Conservation (phyloP, 1,140 invertebrate genomes). For the Formica selysi region DNA sequence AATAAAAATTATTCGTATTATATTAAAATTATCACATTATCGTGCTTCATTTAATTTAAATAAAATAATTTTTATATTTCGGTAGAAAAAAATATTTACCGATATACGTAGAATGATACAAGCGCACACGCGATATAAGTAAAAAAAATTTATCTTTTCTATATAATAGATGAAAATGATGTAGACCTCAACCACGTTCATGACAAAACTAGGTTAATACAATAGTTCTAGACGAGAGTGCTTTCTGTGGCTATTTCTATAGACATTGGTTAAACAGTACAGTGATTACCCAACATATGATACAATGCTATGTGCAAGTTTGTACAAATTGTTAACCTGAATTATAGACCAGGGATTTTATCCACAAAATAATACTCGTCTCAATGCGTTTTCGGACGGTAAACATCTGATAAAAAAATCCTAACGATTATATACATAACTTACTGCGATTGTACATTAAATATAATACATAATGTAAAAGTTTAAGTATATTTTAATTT, state of each 20-base stretch:
- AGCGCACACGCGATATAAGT: neutral
- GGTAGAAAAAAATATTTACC: neutral
- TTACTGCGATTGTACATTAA: neutral
- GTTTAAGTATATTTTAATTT: neutral
- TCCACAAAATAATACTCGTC: neutral
- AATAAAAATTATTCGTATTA: neutral
- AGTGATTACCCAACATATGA: slow-evolving; percentile 34
- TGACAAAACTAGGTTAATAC: slow-evolving; percentile 51
- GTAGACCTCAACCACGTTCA: neutral
- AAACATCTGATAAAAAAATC: neutral
- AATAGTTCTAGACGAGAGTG: neutral
- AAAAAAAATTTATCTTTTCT: slow-evolving; percentile 8
- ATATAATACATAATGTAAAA: neutral
- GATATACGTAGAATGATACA: neutral
- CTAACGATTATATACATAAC: neutral
- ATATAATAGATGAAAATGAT: slow-evolving; percentile 40
- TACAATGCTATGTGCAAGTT: slow-evolving; percentile 18
- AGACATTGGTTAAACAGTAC: slow-evolving; percentile 19
- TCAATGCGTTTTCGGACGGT: neutral
- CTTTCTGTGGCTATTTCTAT: slow-evolving; percentile 35
- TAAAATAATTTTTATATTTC: neutral
- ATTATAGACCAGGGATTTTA: slow-evolving; percentile 29
- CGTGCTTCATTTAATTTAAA: slow-evolving; percentile 15
- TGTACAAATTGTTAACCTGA: slow-evolving; percentile 16
- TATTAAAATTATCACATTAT: neutral